Evolutionary conservation across 2,113 vertebrate genomes (phyloP), one percentile per base, ranked within the genome.

Genomic region (Tenrec ecaudatus): DNA sequence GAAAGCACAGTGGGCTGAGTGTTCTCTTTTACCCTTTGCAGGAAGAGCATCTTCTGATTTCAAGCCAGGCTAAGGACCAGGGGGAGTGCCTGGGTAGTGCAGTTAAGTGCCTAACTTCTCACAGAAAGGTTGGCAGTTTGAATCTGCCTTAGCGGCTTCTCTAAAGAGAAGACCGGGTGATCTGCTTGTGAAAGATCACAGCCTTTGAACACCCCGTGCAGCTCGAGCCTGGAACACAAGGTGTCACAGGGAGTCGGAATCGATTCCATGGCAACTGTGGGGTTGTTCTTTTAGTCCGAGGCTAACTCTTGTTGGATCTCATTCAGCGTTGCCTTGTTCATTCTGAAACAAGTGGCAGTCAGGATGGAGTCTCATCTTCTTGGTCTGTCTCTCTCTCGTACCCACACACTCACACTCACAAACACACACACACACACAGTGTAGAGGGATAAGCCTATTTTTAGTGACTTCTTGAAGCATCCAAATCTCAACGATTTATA

Each of bases 401-500:
- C 40, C 40, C 40, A 47, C 47, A 53, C 12, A 53, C 47, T 53
- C 9, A 10, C 47, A 53, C 47, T 2, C 47, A 10, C 47, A 53
- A 5, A 53, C 47, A 53, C 12, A 53, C 47, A 53, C 33, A 38
- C 6, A 31, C 20, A 47, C n/a, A 29, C 64, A 83, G 0, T 38
- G 9, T 53, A 60, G 66, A 92, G 58, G 11, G 53, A 43, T 15
- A 38, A 40, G 14, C 36, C 60, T 16, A 29, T 85, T 53, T 43
- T 88, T 69, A 22, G 60, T 90, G n/a, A 93, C 3, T 83, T 62
- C 75, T 57, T 58, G 58, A 93, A 87, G 22, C n/a, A 87, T 19
- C 29, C 62, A 78, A 29, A 8, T 84, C 71, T 88, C 47, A 73
- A n/a, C 89, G 76, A 77, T 53, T n/a, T 92, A 0, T 33, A 73